These are phyloP conservation scores for Drosophila merina DNA, from an alignment of 2,888 invertebrate species.

Conservation along the genomic window DNA sequence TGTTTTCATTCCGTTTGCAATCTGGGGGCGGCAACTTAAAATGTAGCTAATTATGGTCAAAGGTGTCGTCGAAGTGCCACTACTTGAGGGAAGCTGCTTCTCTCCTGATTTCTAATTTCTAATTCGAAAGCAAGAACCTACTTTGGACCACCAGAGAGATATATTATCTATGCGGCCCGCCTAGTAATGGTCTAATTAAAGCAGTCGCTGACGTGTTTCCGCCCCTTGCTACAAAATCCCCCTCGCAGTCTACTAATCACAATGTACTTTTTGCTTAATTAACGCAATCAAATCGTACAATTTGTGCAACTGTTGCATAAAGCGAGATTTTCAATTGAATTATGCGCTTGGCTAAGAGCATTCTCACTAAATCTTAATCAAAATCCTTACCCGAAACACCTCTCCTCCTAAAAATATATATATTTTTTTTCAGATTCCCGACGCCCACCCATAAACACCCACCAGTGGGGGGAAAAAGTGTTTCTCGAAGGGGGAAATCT, in stretches of 20 bases:
- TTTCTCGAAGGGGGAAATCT: constrained; percentile 9
- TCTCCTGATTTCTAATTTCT: too few relatives aligned
- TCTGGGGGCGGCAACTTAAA: constrained; percentile 29
- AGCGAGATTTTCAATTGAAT: constrained; percentile 74
- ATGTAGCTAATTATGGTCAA: constrained; percentile 48
- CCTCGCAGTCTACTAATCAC: constrained; percentile 28
- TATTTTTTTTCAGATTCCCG: not conserved
- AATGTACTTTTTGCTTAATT: constrained; percentile 65
- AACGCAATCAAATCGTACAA: constrained; percentile 75
- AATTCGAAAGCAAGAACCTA: not conserved
- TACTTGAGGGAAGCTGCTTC: too few relatives aligned
- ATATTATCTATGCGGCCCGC: constrained; percentile 25
- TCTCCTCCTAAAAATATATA: constrained; percentile 19
- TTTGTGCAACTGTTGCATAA: constrained; percentile 56
- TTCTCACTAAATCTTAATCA: constrained; percentile 70
- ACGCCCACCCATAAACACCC: constrained; percentile 32
- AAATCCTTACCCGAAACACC: constrained; percentile 33
- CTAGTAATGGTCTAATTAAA: constrained; percentile 74
- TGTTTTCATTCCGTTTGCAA: constrained; percentile 2
- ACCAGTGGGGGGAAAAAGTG: not conserved
- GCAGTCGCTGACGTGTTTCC: constrained; percentile 52
- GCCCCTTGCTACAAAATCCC: constrained; percentile 15
- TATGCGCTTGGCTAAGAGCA: constrained; percentile 77
- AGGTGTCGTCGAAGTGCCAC: constrained; percentile 12
- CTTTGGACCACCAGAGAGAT: not conserved